These are phyloP conservation scores for Caenorhabditis virilis DNA, from an alignment of 2,888 invertebrate genomes.

Conservation along the genomic window DNA sequence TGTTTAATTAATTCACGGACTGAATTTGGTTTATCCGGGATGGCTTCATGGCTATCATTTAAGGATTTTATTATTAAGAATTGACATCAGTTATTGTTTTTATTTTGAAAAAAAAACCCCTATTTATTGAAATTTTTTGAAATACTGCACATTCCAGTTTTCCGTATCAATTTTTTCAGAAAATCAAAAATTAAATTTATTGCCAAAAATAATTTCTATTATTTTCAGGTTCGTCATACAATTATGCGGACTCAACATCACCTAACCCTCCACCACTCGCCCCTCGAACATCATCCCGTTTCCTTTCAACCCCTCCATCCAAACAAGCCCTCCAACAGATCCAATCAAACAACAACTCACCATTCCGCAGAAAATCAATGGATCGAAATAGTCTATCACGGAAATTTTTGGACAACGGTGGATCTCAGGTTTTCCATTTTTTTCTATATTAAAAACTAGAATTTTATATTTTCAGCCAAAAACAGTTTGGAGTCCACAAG, in stretches of 20 bases:
- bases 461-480: slow-evolving; percentile 30
- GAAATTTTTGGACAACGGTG: slow-evolving; percentile 32
- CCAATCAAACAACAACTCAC: slow-evolving; percentile 15
- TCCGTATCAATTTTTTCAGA: neutral
- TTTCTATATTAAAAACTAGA: slow-evolving; percentile 1
- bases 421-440: slow-evolving; percentile 13
- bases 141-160: neutral
- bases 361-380: slow-evolving; percentile 33
- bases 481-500: slow-evolving; percentile 41
- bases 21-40: too few relatives aligned
- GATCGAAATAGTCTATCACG: slow-evolving; percentile 32
- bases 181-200: too few relatives aligned
- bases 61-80: too few relatives aligned
- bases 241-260: neutral
- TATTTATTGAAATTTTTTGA: neutral
- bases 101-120: too few relatives aligned
- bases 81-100: too few relatives aligned
- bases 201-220: too few relatives aligned
- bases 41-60: too few relatives aligned
- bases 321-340: slow-evolving; percentile 35
- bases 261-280: slow-evolving; percentile 26
- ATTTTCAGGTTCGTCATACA: too few relatives aligned
- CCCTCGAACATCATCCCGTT: slow-evolving; percentile 25
- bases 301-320: slow-evolving; percentile 27
- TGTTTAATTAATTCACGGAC: too few relatives aligned